Conservation (phyloP, 2,797 vertebrate genomes). For the Lithobates sylvaticus region DNA sequence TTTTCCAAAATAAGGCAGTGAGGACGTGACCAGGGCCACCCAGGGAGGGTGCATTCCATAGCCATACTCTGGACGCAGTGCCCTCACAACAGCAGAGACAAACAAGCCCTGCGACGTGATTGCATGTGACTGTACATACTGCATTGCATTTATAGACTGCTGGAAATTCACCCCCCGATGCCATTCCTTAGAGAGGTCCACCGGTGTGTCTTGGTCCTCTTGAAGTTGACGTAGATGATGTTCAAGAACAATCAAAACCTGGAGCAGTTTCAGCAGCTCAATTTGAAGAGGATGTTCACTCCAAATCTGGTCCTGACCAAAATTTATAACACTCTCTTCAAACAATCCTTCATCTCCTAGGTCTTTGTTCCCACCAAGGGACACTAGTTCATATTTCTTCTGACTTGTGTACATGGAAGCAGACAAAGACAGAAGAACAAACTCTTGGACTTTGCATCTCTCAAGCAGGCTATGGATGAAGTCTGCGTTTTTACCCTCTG, state of each 20-base stretch:
- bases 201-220: conserved; percentile 76
- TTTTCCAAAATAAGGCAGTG: conserved; percentile 91
- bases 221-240: conserved; percentile 78
- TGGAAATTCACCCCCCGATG: conserved; percentile 89
- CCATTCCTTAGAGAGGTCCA: conserved; percentile 90
- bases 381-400: conserved; percentile 72
- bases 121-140: conserved; percentile 88
- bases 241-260: conserved; percentile 91
- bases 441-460: conserved; percentile 89
- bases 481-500: conserved; percentile 70
- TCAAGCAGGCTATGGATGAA: conserved; percentile 81
- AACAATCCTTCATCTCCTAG: conserved; percentile 75
- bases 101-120: conserved; percentile 96
- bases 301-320: conserved; percentile 84
- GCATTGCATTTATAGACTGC: conserved; percentile 90
- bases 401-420: conserved; percentile 92
- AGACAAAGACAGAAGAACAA: conserved; percentile 88
- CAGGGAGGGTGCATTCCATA: conserved; percentile 94
- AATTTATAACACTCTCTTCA: conserved; percentile 87
- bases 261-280: conserved; percentile 91
- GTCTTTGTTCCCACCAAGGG: conserved; percentile 49
- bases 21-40: conserved; percentile 89
- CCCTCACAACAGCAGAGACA: conserved; percentile 89
- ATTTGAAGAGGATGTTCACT: conserved; percentile 93
- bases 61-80: conserved; percentile 90